These are phyloP conservation scores for Tipula lateralis DNA, from an alignment of 2,888 invertebrate species.

Conservation along the genomic window DNA sequence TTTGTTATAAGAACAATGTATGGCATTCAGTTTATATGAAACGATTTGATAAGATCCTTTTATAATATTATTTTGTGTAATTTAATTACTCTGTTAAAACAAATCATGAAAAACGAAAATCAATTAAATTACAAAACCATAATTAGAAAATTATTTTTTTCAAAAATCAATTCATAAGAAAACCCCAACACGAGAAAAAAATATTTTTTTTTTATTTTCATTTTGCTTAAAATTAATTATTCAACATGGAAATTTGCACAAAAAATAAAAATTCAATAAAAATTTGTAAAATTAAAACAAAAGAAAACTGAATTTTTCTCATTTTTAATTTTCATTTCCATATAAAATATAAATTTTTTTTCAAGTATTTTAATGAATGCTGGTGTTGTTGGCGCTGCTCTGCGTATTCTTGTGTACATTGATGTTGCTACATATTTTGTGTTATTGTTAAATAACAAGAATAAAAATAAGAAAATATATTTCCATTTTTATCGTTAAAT, in stretches of 20 bases:
- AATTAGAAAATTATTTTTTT: neutral
- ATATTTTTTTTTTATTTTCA: neutral
- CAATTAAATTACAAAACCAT: constrained; percentile 19
- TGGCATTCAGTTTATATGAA: too few relatives aligned
- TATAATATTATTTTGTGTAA: neutral
- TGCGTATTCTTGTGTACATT: neutral
- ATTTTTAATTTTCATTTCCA: neutral
- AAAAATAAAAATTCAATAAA: neutral
- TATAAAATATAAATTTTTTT: neutral
- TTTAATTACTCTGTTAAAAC: neutral
- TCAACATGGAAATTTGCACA: neutral
- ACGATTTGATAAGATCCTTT: neutral
- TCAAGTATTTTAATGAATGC: neutral
- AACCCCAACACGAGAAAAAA: neutral
- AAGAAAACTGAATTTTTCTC: neutral
- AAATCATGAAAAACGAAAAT: neutral
- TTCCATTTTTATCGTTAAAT: neutral
- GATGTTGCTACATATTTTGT: neutral
- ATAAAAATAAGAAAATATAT: neutral
- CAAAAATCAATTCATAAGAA: neutral
- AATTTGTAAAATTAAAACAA: neutral
- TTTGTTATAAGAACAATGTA: too few relatives aligned
- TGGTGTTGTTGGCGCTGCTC: neutral
- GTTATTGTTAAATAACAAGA: neutral
- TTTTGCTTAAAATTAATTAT: neutral